Base-by-base conservation (phyloP, 2,797 vertebrate genomes). In the Austrolebias charrua region DNA sequence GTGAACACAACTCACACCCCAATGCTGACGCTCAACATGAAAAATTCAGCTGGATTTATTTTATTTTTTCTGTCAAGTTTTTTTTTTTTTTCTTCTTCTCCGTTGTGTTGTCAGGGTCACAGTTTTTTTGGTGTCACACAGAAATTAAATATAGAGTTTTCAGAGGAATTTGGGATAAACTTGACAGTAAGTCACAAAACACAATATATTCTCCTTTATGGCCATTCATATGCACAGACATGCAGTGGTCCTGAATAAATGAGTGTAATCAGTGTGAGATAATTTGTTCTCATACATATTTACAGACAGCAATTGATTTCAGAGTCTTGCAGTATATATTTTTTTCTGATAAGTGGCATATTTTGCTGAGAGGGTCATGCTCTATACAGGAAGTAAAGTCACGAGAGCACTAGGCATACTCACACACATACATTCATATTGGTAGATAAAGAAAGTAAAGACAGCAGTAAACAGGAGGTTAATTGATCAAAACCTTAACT, bases 401-500 rank as follows among this genome's bases (percentile, higher is more conserved):
- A 87, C 67, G 63, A 80, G 68, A 79, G 62, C 31, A 19, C 50
- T 42, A 52, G 29, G 50, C 31, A 64, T 58, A 49, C 42, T 57
- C 24, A 44, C 55, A 19, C 63, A 18, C 14, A 69, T 43, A 71
- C 40, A 71, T 16, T 56, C 46, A 71, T 0, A 66, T 13, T 11
- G 29, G 51, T 35, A 33, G 28, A 63, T 35, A 48, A 55, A 68
- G 49, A 70, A 61, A 65, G 46, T 49, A 71, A 59, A 65, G 61
- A 63, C 76, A 55, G 78, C 44, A 29, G 57, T 54, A 19, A 46
- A 73, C 35, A 47, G 79, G 69, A 82, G 71, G 63, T 75, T 78
- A 55, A 85, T 86, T 85, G 71, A 76, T 75, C 70, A 38, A 67
- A 71, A 64, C 40, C 62, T 69, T 71, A 85, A 80, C 63, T 76